A percentile compares a stretch with the other conserved stretches of the same genome.
Conservation (phyloP, 2,113 vertebrate species). For the Pterocles orientalis region DNA sequence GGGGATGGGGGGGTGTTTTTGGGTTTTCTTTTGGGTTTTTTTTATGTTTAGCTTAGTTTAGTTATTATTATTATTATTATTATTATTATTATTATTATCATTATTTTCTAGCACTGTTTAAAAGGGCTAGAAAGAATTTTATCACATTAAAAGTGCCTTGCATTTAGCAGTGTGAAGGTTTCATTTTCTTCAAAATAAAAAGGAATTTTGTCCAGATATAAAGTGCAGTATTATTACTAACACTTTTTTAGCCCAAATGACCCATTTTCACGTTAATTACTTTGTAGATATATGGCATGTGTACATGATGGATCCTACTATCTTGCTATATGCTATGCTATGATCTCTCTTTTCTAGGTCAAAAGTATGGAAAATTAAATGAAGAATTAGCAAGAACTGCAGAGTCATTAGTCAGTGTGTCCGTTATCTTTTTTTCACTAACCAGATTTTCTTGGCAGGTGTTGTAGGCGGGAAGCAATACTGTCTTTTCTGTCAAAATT, state of each 20-base stretch:
- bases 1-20: too few relatives aligned
- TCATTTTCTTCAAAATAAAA: not conserved
- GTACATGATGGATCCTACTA: not conserved
- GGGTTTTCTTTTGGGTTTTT: not conserved
- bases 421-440: not conserved
- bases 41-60: not conserved
- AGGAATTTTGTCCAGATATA: not conserved
- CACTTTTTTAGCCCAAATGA: not conserved
- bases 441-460: accelerated
- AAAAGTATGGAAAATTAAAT: not conserved
- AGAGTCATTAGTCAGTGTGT: not conserved
- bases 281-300: not conserved
- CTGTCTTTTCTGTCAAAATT: not conserved
- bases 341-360: not conserved
- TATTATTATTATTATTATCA: not conserved
- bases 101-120: not conserved
- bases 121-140: not conserved
- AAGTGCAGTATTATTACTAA: not conserved
- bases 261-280: not conserved
- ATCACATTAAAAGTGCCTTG: not conserved
- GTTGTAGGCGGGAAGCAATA: not conserved
- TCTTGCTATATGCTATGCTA: not conserved
- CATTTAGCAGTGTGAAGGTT: not conserved
- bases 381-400: not conserved
- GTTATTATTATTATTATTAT: too few relatives aligned